Base-by-base conservation (phyloP, 2,888 invertebrate species). In the Archips xylosteana region DNA sequence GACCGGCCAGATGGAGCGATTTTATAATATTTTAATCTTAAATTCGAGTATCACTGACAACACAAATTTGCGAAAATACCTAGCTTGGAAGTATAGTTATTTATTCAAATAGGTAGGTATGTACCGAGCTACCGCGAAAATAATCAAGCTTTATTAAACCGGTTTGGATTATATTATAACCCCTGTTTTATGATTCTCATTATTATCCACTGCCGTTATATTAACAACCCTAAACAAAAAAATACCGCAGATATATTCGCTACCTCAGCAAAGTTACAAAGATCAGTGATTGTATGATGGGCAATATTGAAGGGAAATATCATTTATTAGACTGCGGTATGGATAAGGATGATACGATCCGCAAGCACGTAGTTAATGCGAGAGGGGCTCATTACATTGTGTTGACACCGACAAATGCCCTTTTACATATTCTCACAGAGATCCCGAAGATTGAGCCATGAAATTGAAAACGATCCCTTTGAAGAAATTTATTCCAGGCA, bases 391-490 rank as follows among this genome's bases (percentile, higher is more conserved):
- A 92, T 94, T 92, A 94, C 90, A 90, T 84, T 86, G 91, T 92
- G 92, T 92, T 92, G 92, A 92, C 92, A 92, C 89, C 92, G 92
- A 92, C 92, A 92, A 92, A 93, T 92, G 93, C 91, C 92, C 92
- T 87, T 92, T 92, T 92, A 92, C 92, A 92, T 93, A 92, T 92
- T 93, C 92, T 88, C 89, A 86, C 88, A 87, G 88, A 93, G 93
- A 92, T 93, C 89, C 92, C 91, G 90, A 92, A 93, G 93, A 94
- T 94, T 92, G 92, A 94, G 92, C 93, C 92, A 92, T 94, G 93
- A 92, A 94, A 93, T 92, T 93, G 94, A 93, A 94, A 94, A 94
- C 93, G 93, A 94, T 91, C 94, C 90, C 92, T 92, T 90, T 91
- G 90, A 90, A 91, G 92, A 92, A 94, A 94, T 94, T 93, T 93